Percentiles rank a stretch among this genome's conserved stretches.
Evolutionary conservation across 2,797 vertebrate genomes (phyloP).

Genomic region (Enteromius trimaculatus): DNA sequence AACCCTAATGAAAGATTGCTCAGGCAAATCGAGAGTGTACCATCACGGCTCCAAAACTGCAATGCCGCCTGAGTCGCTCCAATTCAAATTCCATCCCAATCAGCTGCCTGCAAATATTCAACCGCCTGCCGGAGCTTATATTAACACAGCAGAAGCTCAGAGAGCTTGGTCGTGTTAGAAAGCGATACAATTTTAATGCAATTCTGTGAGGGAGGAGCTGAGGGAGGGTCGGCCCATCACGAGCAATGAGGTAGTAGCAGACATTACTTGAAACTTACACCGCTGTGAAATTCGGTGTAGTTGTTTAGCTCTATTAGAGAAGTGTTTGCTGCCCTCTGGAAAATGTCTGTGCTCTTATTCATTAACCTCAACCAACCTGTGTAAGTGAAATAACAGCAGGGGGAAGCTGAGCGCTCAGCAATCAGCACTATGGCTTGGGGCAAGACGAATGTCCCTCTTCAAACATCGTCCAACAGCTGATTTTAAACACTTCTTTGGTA

Average conservation of each 20-base stretch:
- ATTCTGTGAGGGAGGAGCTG: conserved; percentile 1
- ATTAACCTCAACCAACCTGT: conserved; percentile 45
- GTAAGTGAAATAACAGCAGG: conserved; percentile 38
- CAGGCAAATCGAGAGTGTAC: conserved; percentile 50
- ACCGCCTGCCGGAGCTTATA: conserved; percentile 36
- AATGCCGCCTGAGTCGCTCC: conserved; percentile 14
- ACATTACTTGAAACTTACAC: conserved; percentile 57
- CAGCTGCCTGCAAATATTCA: conserved; percentile 42
- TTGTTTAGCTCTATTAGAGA: conserved; percentile 56
- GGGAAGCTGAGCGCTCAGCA: conserved; percentile 25
- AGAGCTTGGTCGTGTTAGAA: conserved; percentile 35
- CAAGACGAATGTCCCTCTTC: conserved; percentile 33
- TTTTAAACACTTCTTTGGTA: conserved; percentile 14
- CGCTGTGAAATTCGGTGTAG: conserved; percentile 60
- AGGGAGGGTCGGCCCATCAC: conserved; percentile 11
- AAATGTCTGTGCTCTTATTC: conserved; percentile 47
- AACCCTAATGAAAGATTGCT: conserved; percentile 39
- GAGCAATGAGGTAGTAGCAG: conserved; percentile 29
- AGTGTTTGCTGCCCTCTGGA: conserved; percentile 54
- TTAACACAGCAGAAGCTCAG: conserved; percentile 29
- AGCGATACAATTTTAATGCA: conserved; percentile 52
- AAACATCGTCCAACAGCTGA: conserved; percentile 27
- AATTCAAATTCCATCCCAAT: conserved; percentile 39
- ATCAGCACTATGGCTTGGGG: conserved; percentile 35
- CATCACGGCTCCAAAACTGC: conserved; percentile 13